Conservation (phyloP, 2,113 vertebrate genomes). For the Probosciger aterrimus region DNA sequence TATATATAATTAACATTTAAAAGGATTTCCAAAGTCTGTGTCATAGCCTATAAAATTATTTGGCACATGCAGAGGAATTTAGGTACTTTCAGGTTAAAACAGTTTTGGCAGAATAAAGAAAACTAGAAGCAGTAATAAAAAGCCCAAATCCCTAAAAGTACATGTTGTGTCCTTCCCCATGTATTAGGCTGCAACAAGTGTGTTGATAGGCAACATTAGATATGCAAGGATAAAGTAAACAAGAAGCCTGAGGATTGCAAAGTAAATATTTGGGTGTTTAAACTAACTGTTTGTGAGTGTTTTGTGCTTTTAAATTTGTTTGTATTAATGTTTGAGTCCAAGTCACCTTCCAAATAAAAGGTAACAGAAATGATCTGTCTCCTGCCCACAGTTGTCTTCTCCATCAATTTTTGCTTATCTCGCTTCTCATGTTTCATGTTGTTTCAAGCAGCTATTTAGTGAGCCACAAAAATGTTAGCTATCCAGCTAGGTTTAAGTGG, state of each 20-base stretch:
- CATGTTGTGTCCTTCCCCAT: neutral
- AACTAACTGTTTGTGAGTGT: neutral
- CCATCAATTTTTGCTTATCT: slow-evolving; percentile 52
- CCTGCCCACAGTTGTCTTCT: neutral
- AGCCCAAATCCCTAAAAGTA: neutral
- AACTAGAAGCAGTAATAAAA: neutral
- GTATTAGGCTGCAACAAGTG: neutral
- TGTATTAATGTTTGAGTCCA: neutral
- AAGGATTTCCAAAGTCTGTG: neutral
- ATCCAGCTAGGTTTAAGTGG: slow-evolving; percentile 24
- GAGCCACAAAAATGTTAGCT: slow-evolving; percentile 56
- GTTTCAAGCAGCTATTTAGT: slow-evolving; percentile 41
- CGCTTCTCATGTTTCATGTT: slow-evolving; percentile 15
- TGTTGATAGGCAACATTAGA: neutral
- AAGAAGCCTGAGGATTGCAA: neutral
- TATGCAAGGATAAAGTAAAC: neutral
- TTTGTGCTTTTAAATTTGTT: neutral
- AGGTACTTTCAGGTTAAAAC: neutral
- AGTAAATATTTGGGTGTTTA: slow-evolving; percentile 44
- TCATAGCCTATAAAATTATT: neutral
- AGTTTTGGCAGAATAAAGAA: neutral
- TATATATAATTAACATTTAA: neutral
- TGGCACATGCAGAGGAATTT: neutral
- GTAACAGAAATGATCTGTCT: slow-evolving; percentile 11
- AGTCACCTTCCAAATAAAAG: slow-evolving; percentile 1